Conservation (phyloP, 2,797 vertebrate species). For the Schizopygopsis pylzovi region DNA sequence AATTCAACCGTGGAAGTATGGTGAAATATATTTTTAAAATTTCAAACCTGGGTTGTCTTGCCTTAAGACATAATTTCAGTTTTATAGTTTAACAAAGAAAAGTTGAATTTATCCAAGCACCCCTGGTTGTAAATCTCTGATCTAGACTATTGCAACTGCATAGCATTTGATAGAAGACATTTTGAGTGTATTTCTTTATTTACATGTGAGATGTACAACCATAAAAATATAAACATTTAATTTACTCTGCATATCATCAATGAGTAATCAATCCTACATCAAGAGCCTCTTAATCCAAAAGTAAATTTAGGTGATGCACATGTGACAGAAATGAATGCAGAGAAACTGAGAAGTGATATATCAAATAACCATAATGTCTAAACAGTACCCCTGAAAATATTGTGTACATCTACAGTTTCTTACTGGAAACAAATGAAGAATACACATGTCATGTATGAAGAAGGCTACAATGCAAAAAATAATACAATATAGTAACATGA, state of each 20-base stretch:
- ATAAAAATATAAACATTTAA: constrained; percentile 81
- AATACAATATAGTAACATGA: constrained; percentile 68
- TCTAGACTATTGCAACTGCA: not conserved
- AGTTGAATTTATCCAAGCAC: not conserved
- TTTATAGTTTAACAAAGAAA: not conserved
- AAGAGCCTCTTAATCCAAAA: constrained; percentile 13
- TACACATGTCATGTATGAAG: constrained; percentile 44
- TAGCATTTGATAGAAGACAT: constrained; percentile 1
- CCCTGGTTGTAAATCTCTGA: not conserved
- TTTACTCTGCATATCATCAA: constrained; percentile 70
- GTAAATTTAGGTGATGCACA: constrained; percentile 3
- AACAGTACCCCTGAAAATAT: constrained; percentile 17
- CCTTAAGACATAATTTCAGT: not conserved
- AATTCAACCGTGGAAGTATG: not conserved
- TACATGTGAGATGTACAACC: constrained; percentile 83
- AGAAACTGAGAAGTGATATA: constrained; percentile 12
- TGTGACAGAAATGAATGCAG: not conserved
- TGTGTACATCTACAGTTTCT: constrained; percentile 25
- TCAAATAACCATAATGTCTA: constrained; percentile 2
- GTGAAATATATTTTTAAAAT: not conserved
- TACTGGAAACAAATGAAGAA: constrained; percentile 19
- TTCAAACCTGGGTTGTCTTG: not conserved
- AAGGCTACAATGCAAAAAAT: constrained; percentile 47
- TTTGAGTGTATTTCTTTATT: constrained; percentile 82
- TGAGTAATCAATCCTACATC: constrained; percentile 53